Evolutionary conservation across 2,888 invertebrate genomes (phyloP), one percentile per base, ranked within the genome.

Genomic region (Criorhina ranunculi): DNA sequence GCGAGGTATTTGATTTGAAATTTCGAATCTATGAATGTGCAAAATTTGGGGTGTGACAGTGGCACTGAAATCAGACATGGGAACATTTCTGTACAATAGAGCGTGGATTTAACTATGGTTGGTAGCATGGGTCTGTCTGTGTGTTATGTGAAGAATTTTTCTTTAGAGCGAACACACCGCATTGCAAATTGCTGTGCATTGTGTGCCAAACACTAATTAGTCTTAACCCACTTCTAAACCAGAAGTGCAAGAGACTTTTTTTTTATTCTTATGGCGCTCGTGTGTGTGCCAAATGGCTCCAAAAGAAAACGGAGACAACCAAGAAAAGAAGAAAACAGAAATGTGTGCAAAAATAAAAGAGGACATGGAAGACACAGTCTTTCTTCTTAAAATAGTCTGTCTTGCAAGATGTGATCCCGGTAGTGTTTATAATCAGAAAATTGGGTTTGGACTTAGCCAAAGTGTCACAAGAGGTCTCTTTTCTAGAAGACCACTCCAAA

Each of bases 141-240:
- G 5, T 29, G 46, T 31, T 53, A 17, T 46, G 64, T 35, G 35
- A 17, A 29, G 29, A 53, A 49, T 46, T 72, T 51, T 9, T 35
- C 53, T 60, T 53, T 12, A 37, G 37, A 55, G 40, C 24, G 19
- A 64, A 12, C 2, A 12, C 2, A 42, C 31, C 9, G 60, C 60
- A 72, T 17, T 29, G 59, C 59, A 53, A 64, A 44, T 64, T 42
- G 73, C 40, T 57, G 75, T 46, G 31, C 51, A 57, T 66, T 75
- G 66, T 75, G 55, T 66, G 46, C 33, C 57, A n/a, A 75, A 19
- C 46, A 66, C 75, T 75, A 75, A 75, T 75, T 66, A 75, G 64
- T 66, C 46, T 46, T 75, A 75, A 75, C 75, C 75, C 46, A 75
- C 55, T 66, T 66, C n/a, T 46, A 49, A 44, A 31, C 46, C 64